Evolutionary conservation across 2,797 vertebrate genomes (phyloP), one percentile per base, ranked within the genome.

Genomic region (Pelodytes ibericus): DNA sequence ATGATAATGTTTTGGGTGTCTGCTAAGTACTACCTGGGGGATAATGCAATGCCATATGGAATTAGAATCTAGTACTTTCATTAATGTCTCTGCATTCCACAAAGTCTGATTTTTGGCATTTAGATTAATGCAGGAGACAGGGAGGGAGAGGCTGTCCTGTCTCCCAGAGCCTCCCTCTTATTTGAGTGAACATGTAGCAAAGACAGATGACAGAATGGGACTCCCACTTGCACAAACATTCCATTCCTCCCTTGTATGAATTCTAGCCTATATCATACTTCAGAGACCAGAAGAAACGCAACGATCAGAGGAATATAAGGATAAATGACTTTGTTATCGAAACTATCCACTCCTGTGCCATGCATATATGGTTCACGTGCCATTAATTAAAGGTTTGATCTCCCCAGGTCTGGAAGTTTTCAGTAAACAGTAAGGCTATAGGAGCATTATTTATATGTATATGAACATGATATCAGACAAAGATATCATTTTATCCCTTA

Each of bases 1-100:
- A 81, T 69, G 79, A 85, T 87, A 85, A 83, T 74, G 83, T 66
- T 18, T 86, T 72, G 81, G 78, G 53, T 58, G 80, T 69, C 82
- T 81, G 71, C 1, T 71, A 82, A 86, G 86, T 41, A 79, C 80
- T 83, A 84, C 91, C 90, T 88, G 88, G 82, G 91, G 90, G 89
- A 73, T 81, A 80, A 80, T 84, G 81, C 83, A 30, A 11, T 88
- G 92, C 87, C 86, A 77, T 82, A 57, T 76, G 81, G 87, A 85
- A 89, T 91, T 88, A 88, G 81, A 75, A 75, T 80, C 80, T 81
- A 85, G 83, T 86, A 84, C 78, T 80, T 80, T 87, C 88, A 80
- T 29, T 80, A 70, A 84, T 63, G 20, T 84, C 59, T 51, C 57
- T 65, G 36, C 82, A 83, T 85, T 89, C 89, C 89, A 78, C 70